These are phyloP conservation scores for Tetragonula carbonaria DNA, from an alignment of 2,888 invertebrate species.

Conservation along the genomic window DNA sequence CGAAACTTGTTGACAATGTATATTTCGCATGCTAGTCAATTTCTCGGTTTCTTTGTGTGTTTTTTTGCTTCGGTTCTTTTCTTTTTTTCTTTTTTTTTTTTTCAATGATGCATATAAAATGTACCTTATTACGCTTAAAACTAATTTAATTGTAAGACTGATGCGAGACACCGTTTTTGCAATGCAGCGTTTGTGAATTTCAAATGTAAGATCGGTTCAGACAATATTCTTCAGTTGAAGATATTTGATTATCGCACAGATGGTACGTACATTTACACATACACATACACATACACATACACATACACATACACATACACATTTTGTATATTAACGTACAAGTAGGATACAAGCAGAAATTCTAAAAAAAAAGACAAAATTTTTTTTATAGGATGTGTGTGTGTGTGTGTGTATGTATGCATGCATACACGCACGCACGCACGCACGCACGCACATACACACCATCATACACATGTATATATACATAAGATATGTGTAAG, in stretches of 20 bases:
- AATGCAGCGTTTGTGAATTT: background rate
- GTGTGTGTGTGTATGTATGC: background rate
- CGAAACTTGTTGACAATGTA: background rate
- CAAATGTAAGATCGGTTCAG: constrained; percentile 9
- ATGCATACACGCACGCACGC: constrained; percentile 1
- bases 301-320: background rate
- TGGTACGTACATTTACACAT: constrained; percentile 5
- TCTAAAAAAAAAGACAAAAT: background rate
- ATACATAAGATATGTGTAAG: constrained; percentile 12
- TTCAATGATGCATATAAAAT: constrained; percentile 30
- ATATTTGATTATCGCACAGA: constrained; percentile 43
- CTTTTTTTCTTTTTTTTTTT: constrained; percentile 4
- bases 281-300: background rate
- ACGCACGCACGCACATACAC: constrained; percentile 6
- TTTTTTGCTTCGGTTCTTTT: constrained; percentile 1
- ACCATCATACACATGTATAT: background rate
- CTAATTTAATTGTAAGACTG: constrained; percentile 68
- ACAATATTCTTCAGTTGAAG: background rate
- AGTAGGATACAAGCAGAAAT: constrained; percentile 5
- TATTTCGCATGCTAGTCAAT: constrained; percentile 44
- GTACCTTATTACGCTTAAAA: constrained; percentile 64
- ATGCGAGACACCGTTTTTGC: constrained; percentile 40
- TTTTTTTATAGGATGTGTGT: constrained; percentile 28
- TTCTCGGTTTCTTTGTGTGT: constrained; percentile 9
- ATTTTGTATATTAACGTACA: constrained; percentile 58